Evolutionary conservation across 2,797 vertebrate species (phyloP), one percentile per base, ranked within the genome.

Genomic region (Bryconaethiops microstoma): DNA sequence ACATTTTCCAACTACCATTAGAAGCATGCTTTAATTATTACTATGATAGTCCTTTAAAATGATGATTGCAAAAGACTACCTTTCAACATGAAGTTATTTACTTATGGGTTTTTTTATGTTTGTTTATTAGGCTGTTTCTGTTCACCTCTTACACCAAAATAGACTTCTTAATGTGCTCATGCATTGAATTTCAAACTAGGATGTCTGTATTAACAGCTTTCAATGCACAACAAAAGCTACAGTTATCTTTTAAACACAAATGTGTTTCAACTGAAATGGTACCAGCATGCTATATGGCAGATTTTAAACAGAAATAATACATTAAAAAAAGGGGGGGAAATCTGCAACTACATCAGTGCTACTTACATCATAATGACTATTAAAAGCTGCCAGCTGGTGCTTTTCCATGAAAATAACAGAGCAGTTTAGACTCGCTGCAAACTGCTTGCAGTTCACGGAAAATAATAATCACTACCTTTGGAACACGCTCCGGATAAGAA

Each of bases 401-500:
- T 67, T 60, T 55, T 75, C 76, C 70, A 83, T 77, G 72, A 55
- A 79, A 80, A 80, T 59, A 64, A 73, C 35, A 78, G 64, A 52
- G 57, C 39, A 63, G 23, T 79, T 73, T 54, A 82, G 21, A 2
- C 35, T 57, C 12, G 4, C 73, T 48, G 40, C 70, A 80, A 74
- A 69, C 23, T 63, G 52, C 21, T 52, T 60, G 64, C 64, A 63
- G 78, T 74, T 78, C 10, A 48, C 5, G 68, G 65, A 80, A 77
- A 57, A 80, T 57, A 76, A 83, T 17, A 35, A 69, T 81, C 64
- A 82, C 40, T 68, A 69, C 54, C 5, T 67, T n/a, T 57, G 52
- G 45, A 42, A 65, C 59, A 39, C 42, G 39, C 23, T 64, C 48
- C 40, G 73, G 39, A 79, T 19, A 67, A 55, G 39, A 60, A 77